phyloP scores from a whole-genome alignment of 1,140 invertebrate genomes.

The Fopius arisanus region DNA sequence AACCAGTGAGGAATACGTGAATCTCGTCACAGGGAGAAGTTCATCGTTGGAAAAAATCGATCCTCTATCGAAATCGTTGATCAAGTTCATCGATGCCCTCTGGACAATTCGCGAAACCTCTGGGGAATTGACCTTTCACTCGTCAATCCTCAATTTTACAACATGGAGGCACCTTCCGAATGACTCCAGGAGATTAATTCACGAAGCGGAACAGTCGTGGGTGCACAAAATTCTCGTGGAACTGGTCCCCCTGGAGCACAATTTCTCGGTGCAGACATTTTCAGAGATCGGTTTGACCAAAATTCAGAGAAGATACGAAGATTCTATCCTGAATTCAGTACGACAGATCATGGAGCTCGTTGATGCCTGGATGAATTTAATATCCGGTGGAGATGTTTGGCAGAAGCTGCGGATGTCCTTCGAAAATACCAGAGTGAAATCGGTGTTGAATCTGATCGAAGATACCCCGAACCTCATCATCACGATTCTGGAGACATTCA shows the following conservation, averaged over 20 bases:
- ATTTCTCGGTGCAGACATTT: not conserved
- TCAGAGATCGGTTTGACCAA: not conserved
- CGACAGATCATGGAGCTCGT: conserved; percentile 36
- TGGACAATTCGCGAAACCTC: conserved; percentile 1
- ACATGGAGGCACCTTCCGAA: conserved; percentile 48
- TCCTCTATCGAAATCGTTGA: conserved; percentile 37
- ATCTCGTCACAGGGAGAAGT: conserved; percentile 17
- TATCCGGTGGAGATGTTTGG: conserved; percentile 53
- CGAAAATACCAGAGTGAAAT: conserved; percentile 46
- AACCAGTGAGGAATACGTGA: conserved; percentile 49
- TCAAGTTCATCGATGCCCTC: conserved; percentile 38
- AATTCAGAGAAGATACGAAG: not conserved
- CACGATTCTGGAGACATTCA: conserved; percentile 51
- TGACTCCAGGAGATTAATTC: conserved; percentile 42
- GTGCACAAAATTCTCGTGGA: conserved; percentile 32
- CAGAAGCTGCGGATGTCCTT: conserved; percentile 46
- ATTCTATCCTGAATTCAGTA: not conserved
- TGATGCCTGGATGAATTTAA: conserved; percentile 40
- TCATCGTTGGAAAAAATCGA: conserved; percentile 25
- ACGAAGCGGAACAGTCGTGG: conserved; percentile 44
- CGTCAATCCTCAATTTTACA: conserved; percentile 49
- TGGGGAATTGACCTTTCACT: conserved; percentile 32
- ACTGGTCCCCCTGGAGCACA: not conserved
- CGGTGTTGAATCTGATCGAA: conserved; percentile 49
- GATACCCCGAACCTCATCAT: conserved; percentile 54